Base-by-base conservation (phyloP, 2,888 invertebrate species). In the Elegia similella region DNA sequence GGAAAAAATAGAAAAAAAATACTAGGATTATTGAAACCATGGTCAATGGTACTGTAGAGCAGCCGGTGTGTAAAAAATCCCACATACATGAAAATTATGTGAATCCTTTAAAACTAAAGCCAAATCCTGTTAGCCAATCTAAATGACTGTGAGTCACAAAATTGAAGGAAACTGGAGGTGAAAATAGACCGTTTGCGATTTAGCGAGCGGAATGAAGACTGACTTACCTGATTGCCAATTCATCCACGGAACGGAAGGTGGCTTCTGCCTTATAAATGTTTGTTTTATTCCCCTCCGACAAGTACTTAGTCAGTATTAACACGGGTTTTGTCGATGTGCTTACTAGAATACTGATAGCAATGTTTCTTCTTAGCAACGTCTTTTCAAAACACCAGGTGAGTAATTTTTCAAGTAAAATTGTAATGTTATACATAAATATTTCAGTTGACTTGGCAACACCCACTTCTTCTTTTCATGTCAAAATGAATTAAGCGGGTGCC, bases 181-280 rank as follows among this genome's bases (percentile, higher is more conserved):
- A 56, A 59, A 55, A 57, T 55, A 52, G 47, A 42, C 42, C 10
- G 29, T 56, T 48, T 48, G 42, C 48, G 42, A 48, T 56, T 15
- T 42, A 42, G 29, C 48, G 48, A 47, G 48, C 47, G 48, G 42
- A 56, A 56, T 56, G 48, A 56, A 56, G 48, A 48, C 56, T 48
- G 47, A 48, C 55, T 17, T 57, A 55, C 55, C 66, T 70, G 73
- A 78, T 78, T 76, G 75, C 57, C 77, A 78, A 77, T 78, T 78
- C 78, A 73, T 77, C 70, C 65, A 53, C 53, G 53, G 62, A 62
- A 16, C 10, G n/a, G 10, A 32, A 44, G 23, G 34, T 50, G 50
- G 38, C 50, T 50, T 34, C 16, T 1, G 50, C 16, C 34, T 50
- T 50, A 50, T 34, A 16, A 38, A 50, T 50, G 13, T 47, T 30